Percentiles rank a stretch among this genome's conserved stretches.
Evolutionary conservation across 2,113 vertebrate genomes (phyloP).

Genomic region (Perognathus longimembris): DNA sequence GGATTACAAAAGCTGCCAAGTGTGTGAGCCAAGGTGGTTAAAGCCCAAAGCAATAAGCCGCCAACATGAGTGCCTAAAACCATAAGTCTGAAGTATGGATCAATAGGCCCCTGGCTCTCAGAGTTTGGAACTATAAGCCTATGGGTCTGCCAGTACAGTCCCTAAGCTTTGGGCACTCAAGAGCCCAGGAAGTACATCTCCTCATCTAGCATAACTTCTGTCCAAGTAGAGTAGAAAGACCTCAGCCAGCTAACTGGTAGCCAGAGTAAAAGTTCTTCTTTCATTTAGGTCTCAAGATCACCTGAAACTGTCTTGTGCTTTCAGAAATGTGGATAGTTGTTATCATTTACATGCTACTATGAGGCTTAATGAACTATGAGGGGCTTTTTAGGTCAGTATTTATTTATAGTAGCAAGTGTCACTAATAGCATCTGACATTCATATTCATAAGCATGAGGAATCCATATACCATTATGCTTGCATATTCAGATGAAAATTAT

Average conservation of each 20-base stretch:
- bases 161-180: too few relatives aligned
- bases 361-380: constrained; percentile 44
- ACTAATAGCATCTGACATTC: constrained; percentile 17
- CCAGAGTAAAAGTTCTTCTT: neutral
- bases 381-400: constrained; percentile 7
- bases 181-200: too few relatives aligned
- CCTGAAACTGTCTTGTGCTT: neutral
- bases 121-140: too few relatives aligned
- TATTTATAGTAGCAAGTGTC: constrained; percentile 18
- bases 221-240: too few relatives aligned
- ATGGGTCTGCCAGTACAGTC: too few relatives aligned
- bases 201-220: too few relatives aligned
- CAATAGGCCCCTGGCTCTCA: too few relatives aligned
- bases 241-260: neutral
- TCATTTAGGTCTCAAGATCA: neutral
- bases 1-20: too few relatives aligned
- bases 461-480: constrained; percentile 8
- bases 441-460: constrained; percentile 20
- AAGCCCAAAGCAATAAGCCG: too few relatives aligned
- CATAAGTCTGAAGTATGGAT: too few relatives aligned
- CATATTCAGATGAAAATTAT: constrained; percentile 16
- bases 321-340: constrained; percentile 28
- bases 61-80: too few relatives aligned
- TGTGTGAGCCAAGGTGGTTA: too few relatives aligned
- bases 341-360: neutral